Base-by-base conservation (phyloP, 2,797 vertebrate species). In the Ataeniobius toweri region DNA sequence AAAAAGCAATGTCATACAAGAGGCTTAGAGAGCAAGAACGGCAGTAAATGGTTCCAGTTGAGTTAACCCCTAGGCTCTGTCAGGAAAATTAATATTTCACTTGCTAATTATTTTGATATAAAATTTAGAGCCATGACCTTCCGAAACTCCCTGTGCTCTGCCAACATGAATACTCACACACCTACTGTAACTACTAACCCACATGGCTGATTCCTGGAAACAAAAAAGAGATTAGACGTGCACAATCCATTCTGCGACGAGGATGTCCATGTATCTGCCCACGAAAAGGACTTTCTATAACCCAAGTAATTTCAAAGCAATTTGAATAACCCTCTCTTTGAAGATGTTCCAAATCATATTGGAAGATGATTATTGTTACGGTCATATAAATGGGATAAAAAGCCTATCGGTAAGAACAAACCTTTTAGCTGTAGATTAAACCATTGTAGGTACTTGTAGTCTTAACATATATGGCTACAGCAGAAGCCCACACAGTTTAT, bases 81-180 rank as follows among this genome's bases (percentile, higher is more conserved):
- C 83, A 82, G 63, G 82, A 51, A 90, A 90, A 90, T 87, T 69
- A 80, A 86, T 91, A 88, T 94, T 92, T 92, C 86, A 89, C 75
- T 85, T 85, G 79, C 80, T 93, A 92, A 94, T 94, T 92, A 90
- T 91, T 91, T 91, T 90, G 84, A 94, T 93, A 87, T 86, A 80
- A 88, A 92, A 91, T 90, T 90, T 86, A 89, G 81, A 86, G 84
- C 79, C 70, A 55, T 88, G 80, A 88, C 90, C 88, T 88, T 82
- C 71, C 71, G 77, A 75, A 24, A 46, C 78, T 65, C 76, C 51
- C 22, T 75, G 79, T 80, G 78, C 77, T 71, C 81, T 77, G 82
- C 78, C 82, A 84, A 80, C 79, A 86, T 76, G 74, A 80, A 81
- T 80, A 79, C 77, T 71, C 78, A 44, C 36, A 41, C 41, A 79